Conservation (phyloP, 2,797 vertebrate species). For the Eremophila alpestris region DNA sequence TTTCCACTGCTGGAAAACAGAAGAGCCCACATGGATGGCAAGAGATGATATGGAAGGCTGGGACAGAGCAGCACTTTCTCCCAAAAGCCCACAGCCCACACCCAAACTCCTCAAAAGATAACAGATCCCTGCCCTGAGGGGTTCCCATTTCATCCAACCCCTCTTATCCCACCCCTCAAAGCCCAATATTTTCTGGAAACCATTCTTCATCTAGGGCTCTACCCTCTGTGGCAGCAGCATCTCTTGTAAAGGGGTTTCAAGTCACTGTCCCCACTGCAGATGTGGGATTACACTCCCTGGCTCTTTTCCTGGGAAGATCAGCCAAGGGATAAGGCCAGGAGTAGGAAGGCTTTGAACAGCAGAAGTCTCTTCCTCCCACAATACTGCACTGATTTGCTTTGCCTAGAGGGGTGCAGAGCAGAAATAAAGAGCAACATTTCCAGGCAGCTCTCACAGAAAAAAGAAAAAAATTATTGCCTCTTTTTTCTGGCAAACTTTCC, state of each 20-base stretch:
- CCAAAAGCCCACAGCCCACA: background rate
- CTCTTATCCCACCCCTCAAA: background rate
- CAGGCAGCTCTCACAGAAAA: background rate
- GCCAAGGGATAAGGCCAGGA: background rate
- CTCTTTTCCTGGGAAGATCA: background rate
- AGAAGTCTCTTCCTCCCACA: background rate
- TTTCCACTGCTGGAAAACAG: background rate
- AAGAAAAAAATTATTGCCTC: background rate
- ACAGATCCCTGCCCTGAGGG: background rate
- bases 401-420: background rate
- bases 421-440: background rate
- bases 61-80: accelerated
- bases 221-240: background rate
- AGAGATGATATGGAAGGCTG: background rate
- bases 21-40: background rate
- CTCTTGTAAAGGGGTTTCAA: accelerated
- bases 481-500: background rate
- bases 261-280: background rate
- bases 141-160: background rate
- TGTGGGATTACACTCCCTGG: background rate
- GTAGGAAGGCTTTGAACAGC: background rate
- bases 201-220: background rate
- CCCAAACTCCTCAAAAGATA: background rate
- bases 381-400: background rate
- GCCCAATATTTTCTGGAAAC: background rate